Base-by-base conservation (phyloP, 30 jellyfish, hydroid and myxozoan species). In the Chironex yamaguchii region DNA sequence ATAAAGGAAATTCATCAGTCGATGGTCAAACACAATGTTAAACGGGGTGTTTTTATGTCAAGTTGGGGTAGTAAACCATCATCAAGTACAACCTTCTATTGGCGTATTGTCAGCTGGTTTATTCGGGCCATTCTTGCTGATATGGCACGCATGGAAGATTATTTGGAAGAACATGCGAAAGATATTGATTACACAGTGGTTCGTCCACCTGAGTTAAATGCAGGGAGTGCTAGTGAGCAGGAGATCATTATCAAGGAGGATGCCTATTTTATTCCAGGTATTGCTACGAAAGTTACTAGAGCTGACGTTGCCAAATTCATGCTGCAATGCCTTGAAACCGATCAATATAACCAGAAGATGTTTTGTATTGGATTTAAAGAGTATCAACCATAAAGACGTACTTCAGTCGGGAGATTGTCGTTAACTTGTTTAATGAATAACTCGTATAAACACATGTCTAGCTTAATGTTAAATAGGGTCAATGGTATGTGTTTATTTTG, bases 281-380 rank as follows among this genome's bases (percentile, higher is more conserved):
- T 80, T 75, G 2, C 52, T 23, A 22, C 17, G 13, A 28, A 23
- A 0, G 70, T 83, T 0, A 24, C 80, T 4, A 20, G 88, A n/a
- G 34, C 81, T 83, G 93, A 83, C 49, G 93, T 83, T 13, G 87
- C 93, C 1, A 34, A 50, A 4, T 83, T 83, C 48, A 83, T 83
- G 93, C 72, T 83, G 67, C 68, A 34, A 25, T 71, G 73, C 17
- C 52, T 83, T 42, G 52, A 70, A 25, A 50, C 88, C 1, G 81
- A 69, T 34, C 29, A 83, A 52, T 71, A 68, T 53, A 76, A 52
- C 71, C 50, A 68, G 54, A 68, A 52, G 65, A 68, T 68, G 13
- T 29, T 69, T 11, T 73, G 87, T 31, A 70, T 83, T 67, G 93
- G 93, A 35, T n/a, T 83, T 4, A 67, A 66, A 17, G 9, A 42